Base-by-base conservation (phyloP, 2,797 vertebrate species). In the Danio tinwini region DNA sequence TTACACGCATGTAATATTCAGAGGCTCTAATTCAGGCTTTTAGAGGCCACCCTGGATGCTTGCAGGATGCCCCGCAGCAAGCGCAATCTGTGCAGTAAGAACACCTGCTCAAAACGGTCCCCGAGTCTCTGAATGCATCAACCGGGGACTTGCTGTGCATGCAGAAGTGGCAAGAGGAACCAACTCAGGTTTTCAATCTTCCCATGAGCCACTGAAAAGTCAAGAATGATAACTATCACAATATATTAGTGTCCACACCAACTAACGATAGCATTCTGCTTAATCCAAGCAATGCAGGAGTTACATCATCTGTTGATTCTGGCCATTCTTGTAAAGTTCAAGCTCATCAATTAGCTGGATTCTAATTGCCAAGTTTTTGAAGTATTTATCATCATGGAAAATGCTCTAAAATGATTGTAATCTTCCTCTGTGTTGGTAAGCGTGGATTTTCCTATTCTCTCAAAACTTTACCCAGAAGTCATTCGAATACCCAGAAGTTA, bases 1-100 rank as follows among this genome's bases (percentile, higher is more conserved):
- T 87, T 84, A 83, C 73, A 76, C 19, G 11, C 78, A 87, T 85
- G 82, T 79, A 85, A 84, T 80, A 85, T 87, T 84, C 82, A 85
- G 55, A 80, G 44, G 78, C 78, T 81, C 62, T 87, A 79, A 83
- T 82, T 83, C 59, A 80, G 47, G 84, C 86, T 87, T 87, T 87
- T 85, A 85, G 86, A 69, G 82, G 74, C 39, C 4, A 55, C 62
- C 47, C 47, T 39, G 59, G 72, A 75, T 72, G 71, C 84, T 85
- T 29, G 49, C 50, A 58, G 82, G 80, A 83, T 39, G 47, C 80
- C 86, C 82, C 61, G 64, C 67, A 83, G 80, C 86, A 81, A 84
- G 56, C 39, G 71, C 74, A 85, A 81, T 81, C 82, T 81, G 82
- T 82, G 80, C 82, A 81, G 61, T 39, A 74, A 42, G 67, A 64